A percentile compares a stretch with the other conserved stretches of the same genome.
Evolutionary conservation across 1,140 invertebrate species (phyloP).

Genomic region (Lepidurus couesii): DNA sequence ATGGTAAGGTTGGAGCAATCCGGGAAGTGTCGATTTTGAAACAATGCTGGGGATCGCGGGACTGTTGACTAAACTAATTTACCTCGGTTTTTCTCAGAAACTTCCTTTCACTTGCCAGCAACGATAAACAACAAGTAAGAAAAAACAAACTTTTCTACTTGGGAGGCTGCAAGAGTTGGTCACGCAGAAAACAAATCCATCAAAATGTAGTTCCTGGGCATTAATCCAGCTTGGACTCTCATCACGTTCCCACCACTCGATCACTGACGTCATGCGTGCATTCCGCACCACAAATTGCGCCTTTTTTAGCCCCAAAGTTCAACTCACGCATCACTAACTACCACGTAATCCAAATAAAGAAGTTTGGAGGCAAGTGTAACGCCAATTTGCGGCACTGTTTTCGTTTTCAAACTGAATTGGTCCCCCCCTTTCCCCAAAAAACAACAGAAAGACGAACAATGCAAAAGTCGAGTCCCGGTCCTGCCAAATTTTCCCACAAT

Average conservation of each 20-base stretch:
- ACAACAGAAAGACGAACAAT: background rate
- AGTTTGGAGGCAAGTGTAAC: background rate
- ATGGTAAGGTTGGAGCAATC: background rate
- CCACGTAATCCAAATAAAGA: background rate
- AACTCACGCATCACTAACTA: background rate
- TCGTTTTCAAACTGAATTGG: background rate
- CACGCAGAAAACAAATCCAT: background rate
- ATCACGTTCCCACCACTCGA: background rate
- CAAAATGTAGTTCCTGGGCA: background rate
- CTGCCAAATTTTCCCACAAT: background rate
- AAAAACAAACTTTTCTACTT: background rate
- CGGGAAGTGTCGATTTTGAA: constrained; percentile 3
- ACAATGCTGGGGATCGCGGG: background rate
- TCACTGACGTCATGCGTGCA: background rate
- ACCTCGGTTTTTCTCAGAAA: background rate
- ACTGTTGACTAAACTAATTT: background rate
- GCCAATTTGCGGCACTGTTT: background rate
- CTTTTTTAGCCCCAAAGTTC: background rate
- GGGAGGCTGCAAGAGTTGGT: background rate
- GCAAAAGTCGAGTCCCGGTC: background rate
- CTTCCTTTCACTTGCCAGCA: background rate
- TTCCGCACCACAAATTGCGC: background rate
- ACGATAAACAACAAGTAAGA: background rate
- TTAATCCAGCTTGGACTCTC: background rate
- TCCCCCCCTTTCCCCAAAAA: background rate